A percentile compares a stretch with the other conserved stretches of the same genome.
Evolutionary conservation across 2,113 vertebrate genomes (phyloP).

Genomic region (Lycaon pictus): DNA sequence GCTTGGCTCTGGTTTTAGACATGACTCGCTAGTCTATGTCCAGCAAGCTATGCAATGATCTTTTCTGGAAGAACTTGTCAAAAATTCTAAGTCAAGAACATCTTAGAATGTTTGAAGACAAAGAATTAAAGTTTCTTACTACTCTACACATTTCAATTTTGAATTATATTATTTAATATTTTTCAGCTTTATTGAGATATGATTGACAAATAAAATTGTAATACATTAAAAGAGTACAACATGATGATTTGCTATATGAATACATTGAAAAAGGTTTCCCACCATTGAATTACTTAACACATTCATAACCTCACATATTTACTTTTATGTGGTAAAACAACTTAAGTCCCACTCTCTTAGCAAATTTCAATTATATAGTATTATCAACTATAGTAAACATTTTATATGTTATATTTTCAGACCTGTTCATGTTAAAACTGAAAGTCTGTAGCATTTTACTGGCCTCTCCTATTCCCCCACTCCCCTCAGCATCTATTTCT

Average conservation of each 20-base stretch:
- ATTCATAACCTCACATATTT: not conserved
- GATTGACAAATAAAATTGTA: not conserved
- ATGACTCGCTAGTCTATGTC: not conserved
- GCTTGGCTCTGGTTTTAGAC: not conserved
- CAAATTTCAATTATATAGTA: not conserved
- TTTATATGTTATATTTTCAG: not conserved
- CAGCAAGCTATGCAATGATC: not conserved
- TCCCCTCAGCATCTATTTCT: not conserved
- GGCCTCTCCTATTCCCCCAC: not conserved
- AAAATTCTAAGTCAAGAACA: constrained; percentile 9
- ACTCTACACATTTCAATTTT: not conserved
- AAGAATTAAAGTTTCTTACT: not conserved
- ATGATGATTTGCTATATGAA: not conserved
- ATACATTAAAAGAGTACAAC: not conserved
- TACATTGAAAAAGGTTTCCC: not conserved
- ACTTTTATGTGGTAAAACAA: not conserved
- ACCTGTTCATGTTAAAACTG: not conserved
- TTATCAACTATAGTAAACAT: not conserved
- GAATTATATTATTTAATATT: not conserved
- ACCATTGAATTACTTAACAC: not conserved
- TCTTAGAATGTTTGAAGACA: not conserved
- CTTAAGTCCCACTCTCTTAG: not conserved
- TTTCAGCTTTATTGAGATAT: not conserved
- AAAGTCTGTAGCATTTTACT: not conserved
- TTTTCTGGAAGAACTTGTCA: not conserved